phyloP scores from a whole-genome alignment of 1,140 invertebrate species.

The Cyclargus thomasi region DNA sequence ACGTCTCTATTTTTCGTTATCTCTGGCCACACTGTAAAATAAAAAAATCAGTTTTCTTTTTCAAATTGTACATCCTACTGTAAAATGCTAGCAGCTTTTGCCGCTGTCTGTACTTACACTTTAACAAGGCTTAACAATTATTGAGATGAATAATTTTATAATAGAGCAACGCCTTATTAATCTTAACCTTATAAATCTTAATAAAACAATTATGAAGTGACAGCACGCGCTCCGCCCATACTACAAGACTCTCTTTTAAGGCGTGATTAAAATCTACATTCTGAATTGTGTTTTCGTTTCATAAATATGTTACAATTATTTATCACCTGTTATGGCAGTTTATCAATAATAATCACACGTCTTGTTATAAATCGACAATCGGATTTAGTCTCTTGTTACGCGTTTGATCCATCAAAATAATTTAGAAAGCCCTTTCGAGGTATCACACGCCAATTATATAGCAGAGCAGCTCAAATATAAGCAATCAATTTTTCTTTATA shows the following conservation, averaged over 20 bases:
- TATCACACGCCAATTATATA: no score
- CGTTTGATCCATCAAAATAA: no score
- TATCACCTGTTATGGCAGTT: not conserved
- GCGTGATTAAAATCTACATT: not conserved
- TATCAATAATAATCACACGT: not conserved
- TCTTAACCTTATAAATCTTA: slow-evolving; percentile 1
- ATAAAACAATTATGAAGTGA: slow-evolving; percentile 1
- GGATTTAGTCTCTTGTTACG: no score
- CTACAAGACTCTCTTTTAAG: not conserved
- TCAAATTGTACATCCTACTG: no score
- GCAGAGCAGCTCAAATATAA: no score
- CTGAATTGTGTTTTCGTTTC: not conserved
- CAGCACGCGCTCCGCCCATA: not conserved
- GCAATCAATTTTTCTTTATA: no score
- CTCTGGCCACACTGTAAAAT: no score
- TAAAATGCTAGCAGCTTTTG: not conserved
- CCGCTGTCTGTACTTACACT: not conserved
- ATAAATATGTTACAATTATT: not conserved
- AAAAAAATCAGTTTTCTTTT: no score
- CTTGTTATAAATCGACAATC: not conserved
- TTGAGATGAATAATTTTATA: slow-evolving; percentile 4
- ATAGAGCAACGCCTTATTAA: not conserved
- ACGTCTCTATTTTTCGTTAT: no score
- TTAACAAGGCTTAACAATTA: slow-evolving; percentile 10
- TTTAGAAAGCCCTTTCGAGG: no score